A percentile compares a stretch with the other conserved stretches of the same genome.
Evolutionary conservation across 2,797 vertebrate species (phyloP).

Genomic region (Lepilemur septentrionalis): DNA sequence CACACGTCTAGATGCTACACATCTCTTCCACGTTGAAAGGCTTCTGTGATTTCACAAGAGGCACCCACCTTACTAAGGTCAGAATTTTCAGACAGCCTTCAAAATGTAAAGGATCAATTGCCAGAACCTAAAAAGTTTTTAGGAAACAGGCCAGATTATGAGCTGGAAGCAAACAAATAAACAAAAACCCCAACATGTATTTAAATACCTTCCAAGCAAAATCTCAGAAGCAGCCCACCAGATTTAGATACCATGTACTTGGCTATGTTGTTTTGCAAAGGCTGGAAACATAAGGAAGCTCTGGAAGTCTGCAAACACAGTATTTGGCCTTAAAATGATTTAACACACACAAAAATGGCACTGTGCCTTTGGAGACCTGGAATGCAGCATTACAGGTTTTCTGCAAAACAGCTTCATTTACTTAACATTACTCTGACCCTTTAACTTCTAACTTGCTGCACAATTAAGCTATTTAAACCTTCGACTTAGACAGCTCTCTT

Average conservation of each 20-base stretch:
- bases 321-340: slow-evolving; percentile 68
- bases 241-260: background rate
- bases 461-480: slow-evolving; percentile 74
- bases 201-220: slow-evolving; percentile 51
- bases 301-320: slow-evolving; percentile 59
- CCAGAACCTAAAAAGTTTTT: slow-evolving; percentile 4
- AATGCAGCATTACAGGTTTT: slow-evolving; percentile 76
- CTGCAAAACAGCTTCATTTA: slow-evolving; percentile 78
- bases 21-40: background rate
- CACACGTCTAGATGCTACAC: background rate
- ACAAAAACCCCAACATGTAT: background rate
- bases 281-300: slow-evolving; percentile 54
- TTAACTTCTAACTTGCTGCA: slow-evolving; percentile 68
- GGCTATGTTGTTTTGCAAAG: slow-evolving; percentile 31
- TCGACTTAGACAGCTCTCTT: slow-evolving; percentile 47
- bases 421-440: slow-evolving; percentile 77
- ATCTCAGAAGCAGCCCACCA: slow-evolving; percentile 34
- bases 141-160: slow-evolving; percentile 9
- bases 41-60: background rate
- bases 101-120: background rate
- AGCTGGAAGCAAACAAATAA: background rate
- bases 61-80: background rate
- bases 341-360: slow-evolving; percentile 68
- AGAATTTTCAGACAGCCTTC: slow-evolving; percentile 35
- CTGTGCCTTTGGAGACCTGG: slow-evolving; percentile 68